A percentile compares a stretch with the other conserved stretches of the same genome.
phyloP scores from a whole-genome alignment of 30 jellyfish, hydroid and myxozoan species.

The Turritopsis dohrnii region DNA sequence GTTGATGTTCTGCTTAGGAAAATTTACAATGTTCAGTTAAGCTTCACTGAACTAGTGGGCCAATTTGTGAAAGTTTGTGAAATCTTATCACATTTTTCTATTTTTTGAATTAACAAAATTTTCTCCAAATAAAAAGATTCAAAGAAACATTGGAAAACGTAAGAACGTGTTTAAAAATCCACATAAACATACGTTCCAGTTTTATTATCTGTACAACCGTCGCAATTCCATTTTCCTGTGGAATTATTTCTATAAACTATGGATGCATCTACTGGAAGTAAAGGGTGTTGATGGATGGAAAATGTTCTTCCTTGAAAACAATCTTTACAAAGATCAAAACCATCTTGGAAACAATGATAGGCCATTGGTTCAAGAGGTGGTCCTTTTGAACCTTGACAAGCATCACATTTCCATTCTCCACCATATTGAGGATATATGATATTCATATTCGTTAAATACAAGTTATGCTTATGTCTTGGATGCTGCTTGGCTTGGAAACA shows the following conservation, averaged over 20 bases:
- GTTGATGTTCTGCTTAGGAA: too few species aligned
- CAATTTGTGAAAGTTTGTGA: too few species aligned
- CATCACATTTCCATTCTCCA: conserved; percentile 41
- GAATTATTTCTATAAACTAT: conserved; percentile 65
- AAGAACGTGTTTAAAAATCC: neutral
- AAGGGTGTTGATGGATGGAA: conserved; percentile 54
- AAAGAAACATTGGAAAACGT: neutral
- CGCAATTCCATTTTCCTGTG: conserved; percentile 82
- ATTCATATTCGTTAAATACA: conserved; percentile 46
- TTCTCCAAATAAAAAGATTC: neutral
- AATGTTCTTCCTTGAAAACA: conserved; percentile 62
- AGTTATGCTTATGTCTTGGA: conserved; percentile 68
- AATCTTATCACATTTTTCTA: too few species aligned
- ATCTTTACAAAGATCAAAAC: conserved; percentile 74
- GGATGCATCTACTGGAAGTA: conserved; percentile 69
- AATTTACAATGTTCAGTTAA: too few species aligned
- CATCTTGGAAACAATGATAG: conserved; percentile 70
- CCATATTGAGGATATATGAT: conserved; percentile 19
- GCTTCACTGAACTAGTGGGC: too few species aligned
- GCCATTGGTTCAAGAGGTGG: conserved; percentile 26
- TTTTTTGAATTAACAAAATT: too few species aligned
- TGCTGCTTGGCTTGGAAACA: conserved; percentile 48
- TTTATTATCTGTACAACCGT: conserved; percentile 69
- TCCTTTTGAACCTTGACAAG: neutral
- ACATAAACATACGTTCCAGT: conserved; percentile 61